These are phyloP conservation scores for Plutomurus gul DNA, from an alignment of 1,140 invertebrate genomes.

Conservation along the genomic window DNA sequence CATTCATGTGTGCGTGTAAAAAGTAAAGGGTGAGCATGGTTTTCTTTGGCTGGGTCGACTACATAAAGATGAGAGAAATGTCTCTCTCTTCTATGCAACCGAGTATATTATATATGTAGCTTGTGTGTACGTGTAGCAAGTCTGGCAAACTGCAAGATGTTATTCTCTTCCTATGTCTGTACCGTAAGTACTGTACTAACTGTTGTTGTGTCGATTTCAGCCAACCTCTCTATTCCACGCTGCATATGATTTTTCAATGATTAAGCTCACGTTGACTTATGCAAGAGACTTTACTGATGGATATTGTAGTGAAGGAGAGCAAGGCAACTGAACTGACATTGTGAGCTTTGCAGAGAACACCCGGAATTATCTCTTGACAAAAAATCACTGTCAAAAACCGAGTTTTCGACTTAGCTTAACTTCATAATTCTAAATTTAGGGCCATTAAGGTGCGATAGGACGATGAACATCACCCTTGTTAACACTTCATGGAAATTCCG, in stretches of 20 bases:
- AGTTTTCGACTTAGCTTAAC: background rate
- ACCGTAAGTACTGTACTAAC: no score
- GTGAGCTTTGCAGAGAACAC: slow-evolving; percentile 5
- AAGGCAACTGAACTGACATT: background rate
- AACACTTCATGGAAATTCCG: background rate
- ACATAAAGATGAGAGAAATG: background rate
- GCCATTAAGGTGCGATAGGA: slow-evolving; percentile 14
- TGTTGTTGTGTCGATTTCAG: no score
- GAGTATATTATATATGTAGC: no score
- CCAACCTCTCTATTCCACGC: no score
- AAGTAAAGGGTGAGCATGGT: slow-evolving; percentile 16
- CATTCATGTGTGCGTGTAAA: background rate
- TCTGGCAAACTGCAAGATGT: no score
- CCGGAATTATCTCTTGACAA: slow-evolving; percentile 2
- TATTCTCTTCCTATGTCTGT: no score
- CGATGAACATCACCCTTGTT: background rate
- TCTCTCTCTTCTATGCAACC: background rate
- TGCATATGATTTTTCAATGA: no score
- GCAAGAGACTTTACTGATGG: no score
- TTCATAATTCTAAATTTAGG: slow-evolving; percentile 22
- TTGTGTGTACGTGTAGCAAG: no score
- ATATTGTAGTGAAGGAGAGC: no score
- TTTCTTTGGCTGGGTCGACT: slow-evolving; percentile 22
- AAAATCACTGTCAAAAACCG: slow-evolving; percentile 18
- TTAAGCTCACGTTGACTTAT: no score